Evolutionary conservation across 2,888 invertebrate genomes (phyloP).

Genomic region (Argyresthia goedartella): DNA sequence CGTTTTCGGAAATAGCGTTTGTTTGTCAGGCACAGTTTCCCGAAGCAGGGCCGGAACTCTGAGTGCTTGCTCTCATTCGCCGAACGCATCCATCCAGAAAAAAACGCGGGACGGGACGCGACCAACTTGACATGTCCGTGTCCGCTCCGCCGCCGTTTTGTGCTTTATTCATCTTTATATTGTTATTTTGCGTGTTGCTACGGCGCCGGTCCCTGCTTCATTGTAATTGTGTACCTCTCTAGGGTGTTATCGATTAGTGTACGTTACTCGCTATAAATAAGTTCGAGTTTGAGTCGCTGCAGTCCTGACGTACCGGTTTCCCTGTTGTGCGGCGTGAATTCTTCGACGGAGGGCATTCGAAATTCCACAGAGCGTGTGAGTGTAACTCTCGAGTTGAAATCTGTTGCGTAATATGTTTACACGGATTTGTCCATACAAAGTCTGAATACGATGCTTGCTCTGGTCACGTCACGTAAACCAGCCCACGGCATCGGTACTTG

Average conservation of each 20-base stretch:
- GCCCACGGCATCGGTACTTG: not conserved
- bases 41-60: no score
- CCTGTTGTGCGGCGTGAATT: slow-evolving; percentile 36
- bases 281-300: slow-evolving; percentile 58
- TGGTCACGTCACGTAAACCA: slow-evolving; percentile 13
- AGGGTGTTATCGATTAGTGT: slow-evolving; percentile 59
- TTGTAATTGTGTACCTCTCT: slow-evolving; percentile 30
- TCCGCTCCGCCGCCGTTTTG: not conserved
- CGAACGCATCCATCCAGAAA: no score
- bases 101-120: not conserved
- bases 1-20: no score
- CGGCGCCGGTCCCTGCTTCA: slow-evolving; percentile 16
- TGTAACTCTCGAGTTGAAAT: slow-evolving; percentile 19
- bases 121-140: not conserved
- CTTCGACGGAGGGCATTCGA: slow-evolving; percentile 23
- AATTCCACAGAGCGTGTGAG: slow-evolving; percentile 32
- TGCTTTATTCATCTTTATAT: not conserved
- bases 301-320: slow-evolving; percentile 47
- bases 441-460: slow-evolving; percentile 13
- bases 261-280: slow-evolving; percentile 64
- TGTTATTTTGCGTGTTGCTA: slow-evolving; percentile 17
- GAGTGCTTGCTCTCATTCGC: no score
- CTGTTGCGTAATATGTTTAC: slow-evolving; percentile 36
- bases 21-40: no score
- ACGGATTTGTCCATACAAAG: slow-evolving; percentile 17